These are phyloP conservation scores for Frankliniella intonsa DNA, from an alignment of 2,888 invertebrate genomes.

Conservation along the genomic window DNA sequence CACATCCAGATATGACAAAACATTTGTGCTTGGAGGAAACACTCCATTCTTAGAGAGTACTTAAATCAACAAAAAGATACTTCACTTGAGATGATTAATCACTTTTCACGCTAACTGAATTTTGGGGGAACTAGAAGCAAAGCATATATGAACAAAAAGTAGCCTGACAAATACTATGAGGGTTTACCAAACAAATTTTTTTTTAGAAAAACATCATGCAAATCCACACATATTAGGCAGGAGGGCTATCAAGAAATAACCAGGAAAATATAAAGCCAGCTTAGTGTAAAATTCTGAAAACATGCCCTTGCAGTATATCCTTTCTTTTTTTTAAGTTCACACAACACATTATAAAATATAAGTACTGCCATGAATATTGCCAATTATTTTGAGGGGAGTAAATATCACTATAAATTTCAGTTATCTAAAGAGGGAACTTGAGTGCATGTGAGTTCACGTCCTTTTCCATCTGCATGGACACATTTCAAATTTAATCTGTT, in stretches of 20 bases:
- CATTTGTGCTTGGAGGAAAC: background rate
- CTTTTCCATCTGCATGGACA: constrained; percentile 7
- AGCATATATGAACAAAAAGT: background rate
- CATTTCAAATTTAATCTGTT: constrained; percentile 14
- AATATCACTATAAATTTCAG: background rate
- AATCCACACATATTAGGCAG: no score
- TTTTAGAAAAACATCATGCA: no score
- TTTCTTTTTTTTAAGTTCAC: no score
- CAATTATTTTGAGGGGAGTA: background rate
- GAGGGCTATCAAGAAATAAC: background rate
- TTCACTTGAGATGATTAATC: background rate
- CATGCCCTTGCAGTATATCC: background rate
- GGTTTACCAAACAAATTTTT: background rate
- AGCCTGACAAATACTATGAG: background rate
- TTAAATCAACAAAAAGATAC: background rate
- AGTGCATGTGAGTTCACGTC: constrained; percentile 4
- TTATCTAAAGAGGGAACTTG: background rate
- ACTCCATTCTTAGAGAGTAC: background rate
- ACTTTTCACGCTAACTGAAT: background rate
- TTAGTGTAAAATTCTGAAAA: no score
- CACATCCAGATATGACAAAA: background rate
- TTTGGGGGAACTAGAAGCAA: background rate
- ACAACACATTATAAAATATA: background rate
- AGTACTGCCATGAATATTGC: constrained; percentile 1
- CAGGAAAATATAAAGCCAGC: background rate